phyloP scores from a whole-genome alignment of 2,797 vertebrate genomes.

The Enteromius anoplus region DNA sequence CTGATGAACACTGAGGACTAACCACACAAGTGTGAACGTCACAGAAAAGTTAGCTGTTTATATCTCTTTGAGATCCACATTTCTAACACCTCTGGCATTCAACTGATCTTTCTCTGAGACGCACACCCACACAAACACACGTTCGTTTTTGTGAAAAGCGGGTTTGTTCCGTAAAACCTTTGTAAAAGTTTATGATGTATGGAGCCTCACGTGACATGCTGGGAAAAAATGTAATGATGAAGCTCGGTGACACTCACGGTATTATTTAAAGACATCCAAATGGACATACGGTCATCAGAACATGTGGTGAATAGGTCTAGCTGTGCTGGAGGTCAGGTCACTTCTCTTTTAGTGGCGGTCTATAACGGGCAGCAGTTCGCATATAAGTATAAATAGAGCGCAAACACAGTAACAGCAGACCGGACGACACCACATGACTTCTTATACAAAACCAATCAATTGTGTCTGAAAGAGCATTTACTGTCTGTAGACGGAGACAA shows the following conservation, averaged over 20 bases:
- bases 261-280: neutral
- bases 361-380: conserved; percentile 69
- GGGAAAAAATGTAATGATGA: neutral
- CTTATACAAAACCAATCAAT: conserved; percentile 9
- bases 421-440: neutral
- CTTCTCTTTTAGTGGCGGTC: conserved; percentile 64
- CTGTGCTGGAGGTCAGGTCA: conserved; percentile 10
- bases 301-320: neutral
- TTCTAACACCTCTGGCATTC: conserved; percentile 5
- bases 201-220: no score
- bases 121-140: no score
- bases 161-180: neutral
- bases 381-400: conserved; percentile 72
- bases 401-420: conserved; percentile 19
- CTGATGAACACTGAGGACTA: neutral
- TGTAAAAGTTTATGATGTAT: neutral
- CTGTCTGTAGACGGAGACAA: neutral
- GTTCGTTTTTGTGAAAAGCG: no score
- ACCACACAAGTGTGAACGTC: neutral
- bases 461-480: conserved; percentile 5
- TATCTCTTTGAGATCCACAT: neutral
- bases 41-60: neutral
- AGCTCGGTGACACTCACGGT: neutral
- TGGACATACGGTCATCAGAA: neutral
- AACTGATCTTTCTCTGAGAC: neutral